Base-by-base conservation (phyloP, 2,797 vertebrate species). In the Channa striata region DNA sequence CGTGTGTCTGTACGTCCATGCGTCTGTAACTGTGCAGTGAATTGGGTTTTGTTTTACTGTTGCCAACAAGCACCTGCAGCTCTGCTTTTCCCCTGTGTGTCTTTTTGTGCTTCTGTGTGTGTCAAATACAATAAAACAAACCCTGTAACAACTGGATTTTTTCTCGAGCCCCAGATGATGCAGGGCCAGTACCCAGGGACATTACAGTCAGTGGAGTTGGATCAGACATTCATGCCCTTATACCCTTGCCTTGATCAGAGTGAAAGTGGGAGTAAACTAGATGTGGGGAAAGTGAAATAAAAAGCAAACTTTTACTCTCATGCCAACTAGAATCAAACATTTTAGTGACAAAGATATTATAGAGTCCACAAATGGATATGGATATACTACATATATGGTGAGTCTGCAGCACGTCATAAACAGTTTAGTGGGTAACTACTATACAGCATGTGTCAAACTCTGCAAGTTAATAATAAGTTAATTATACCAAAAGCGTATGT, bases 41-140 rank as follows among this genome's bases (percentile, higher is more conserved):
- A 58, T 34, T 37, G 16, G 23, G 10, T 63, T 79, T 54, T 72
- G 57, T 62, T 64, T 60, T 43, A 10, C 44, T 77, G 16, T 59
- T 49, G 16, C 53, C 64, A 72, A 83, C 59, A 67, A 74, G 57
- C 47, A 63, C 69, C 47, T 62, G 40, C 48, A 77, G 75, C 71
- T 43, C 46, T 53, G 23, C 47, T 67, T 37, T 9, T n/a, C 19
- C 56, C 43, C 16, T 4, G 50, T 54, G 33, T 30, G 19, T 63
- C 16, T 44, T 37, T 16, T 39, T 80, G n/a, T 51, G 51, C 62
- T 37, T n/a, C n/a, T 34, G 16, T 43, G 49, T 47, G 33, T 49
- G 36, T 72, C 50, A 64, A 46, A 67, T 63, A 34, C 33, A 79
- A 47, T 42, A n/a, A 49, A 19, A 54, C 37, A 37, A 39, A 64